Evolutionary conservation across 2,113 vertebrate species (phyloP).

Genomic region (Cygnus atratus): DNA sequence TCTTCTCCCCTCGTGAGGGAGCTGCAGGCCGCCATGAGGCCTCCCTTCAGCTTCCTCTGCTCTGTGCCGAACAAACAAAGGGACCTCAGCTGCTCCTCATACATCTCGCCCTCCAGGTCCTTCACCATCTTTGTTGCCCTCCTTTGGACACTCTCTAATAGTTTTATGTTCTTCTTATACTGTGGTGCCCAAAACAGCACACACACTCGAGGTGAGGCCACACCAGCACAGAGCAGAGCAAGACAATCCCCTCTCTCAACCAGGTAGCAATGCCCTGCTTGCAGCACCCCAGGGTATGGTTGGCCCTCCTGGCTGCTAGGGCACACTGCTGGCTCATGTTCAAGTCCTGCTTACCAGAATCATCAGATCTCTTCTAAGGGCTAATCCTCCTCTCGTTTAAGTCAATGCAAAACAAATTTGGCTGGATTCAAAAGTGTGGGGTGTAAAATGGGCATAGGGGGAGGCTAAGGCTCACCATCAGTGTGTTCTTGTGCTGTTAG

Average conservation of each 20-base stretch:
- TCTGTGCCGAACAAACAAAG: neutral
- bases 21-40: neutral
- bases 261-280: no score
- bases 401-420: neutral
- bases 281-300: no score
- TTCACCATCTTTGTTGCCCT: neutral
- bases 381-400: neutral
- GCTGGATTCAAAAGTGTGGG: neutral
- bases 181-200: no score
- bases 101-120: neutral
- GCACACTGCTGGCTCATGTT: no score
- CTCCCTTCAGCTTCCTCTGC: neutral
- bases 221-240: no score
- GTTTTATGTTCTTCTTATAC: neutral
- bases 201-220: no score
- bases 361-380: neutral
- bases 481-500: neutral
- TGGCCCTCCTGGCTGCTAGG: no score
- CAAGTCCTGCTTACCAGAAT: no score
- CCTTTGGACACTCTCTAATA: neutral
- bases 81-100: neutral
- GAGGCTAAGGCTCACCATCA: neutral
- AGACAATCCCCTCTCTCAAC: no score
- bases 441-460: neutral
- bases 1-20: neutral